A percentile compares a stretch with the other conserved stretches of the same genome.
Evolutionary conservation across 2,797 vertebrate genomes (phyloP).

Genomic region (Phataginus tricuspis): DNA sequence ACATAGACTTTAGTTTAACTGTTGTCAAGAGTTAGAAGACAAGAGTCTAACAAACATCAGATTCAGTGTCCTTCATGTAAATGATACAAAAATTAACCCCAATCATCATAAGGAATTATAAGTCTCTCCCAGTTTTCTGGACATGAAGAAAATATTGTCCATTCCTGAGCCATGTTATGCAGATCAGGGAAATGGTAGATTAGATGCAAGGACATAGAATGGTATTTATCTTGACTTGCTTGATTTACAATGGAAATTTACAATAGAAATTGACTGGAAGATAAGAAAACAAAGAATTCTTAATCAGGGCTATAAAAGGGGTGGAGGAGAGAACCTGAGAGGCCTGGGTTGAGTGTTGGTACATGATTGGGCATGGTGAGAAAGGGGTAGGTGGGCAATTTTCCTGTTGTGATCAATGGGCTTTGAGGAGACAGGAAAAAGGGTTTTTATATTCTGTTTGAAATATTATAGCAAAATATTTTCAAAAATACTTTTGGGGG

Average conservation of each 20-base stretch:
- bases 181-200: background rate
- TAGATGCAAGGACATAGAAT: background rate
- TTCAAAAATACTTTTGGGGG: background rate
- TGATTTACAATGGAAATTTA: background rate
- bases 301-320: background rate
- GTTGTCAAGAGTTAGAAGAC: background rate
- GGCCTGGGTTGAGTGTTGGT: background rate
- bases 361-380: background rate
- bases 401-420: background rate
- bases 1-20: background rate
- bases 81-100: background rate
- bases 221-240: background rate
- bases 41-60: background rate
- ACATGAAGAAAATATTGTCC: background rate
- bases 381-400: background rate
- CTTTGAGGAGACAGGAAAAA: background rate
- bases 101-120: background rate
- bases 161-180: background rate
- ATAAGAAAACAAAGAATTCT: background rate
- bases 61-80: background rate
- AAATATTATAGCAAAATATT: background rate
- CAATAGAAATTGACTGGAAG: background rate
- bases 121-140: background rate
- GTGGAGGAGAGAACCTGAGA: background rate
- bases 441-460: background rate